Base-by-base conservation (phyloP, 53 echinoderm and acorn worm genomes). In the Glandiceps talaboti region DNA sequence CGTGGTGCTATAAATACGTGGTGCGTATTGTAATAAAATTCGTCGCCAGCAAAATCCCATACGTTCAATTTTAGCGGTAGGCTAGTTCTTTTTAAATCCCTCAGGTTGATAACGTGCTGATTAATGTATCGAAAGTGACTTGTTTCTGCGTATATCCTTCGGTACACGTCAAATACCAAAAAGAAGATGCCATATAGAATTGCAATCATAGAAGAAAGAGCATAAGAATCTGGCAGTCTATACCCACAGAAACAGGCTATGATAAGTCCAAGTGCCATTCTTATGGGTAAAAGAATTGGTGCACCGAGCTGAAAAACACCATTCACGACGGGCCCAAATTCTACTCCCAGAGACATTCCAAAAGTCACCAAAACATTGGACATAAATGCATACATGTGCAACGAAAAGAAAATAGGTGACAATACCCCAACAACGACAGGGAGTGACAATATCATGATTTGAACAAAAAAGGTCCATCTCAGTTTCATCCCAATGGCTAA, bases 41-140 rank as follows among this genome's bases (percentile, higher is more conserved):
- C 79, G 14, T 79, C 32, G 28, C 79, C 79, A 1, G 83, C 87
- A 87, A 79, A 83, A 74, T 87, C 87, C 87, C 87, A 87, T 30
- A 87, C 32, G 31, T 77, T 31, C 25, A 87, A 73, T 79, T 87
- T 87, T 10, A 87, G 31, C 27, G 73, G 76, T 0, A 82, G 33
- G 28, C 83, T 74, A 12, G 64, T 45, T 20, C 20, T 45, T 20
- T 45, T 45, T 6, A 45, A 45, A 12, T 45, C 64, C 64, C 64
- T 45, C n/a, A n/a, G n/a, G n/a, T n/a, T n/a, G n/a, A 45, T 45
- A 20, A 20, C 6, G 20, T 45, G 64, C 64, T 20, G 6, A 45
- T 6, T 12, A 20, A 45, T 45, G 6, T 45, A 6, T 45, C 6
- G 20, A 12, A 45, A 45, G 6, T 6, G 64, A 45, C 64, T 12